Conservation (phyloP, 2,888 invertebrate species). For the Spatulosminthurus flaviceps region DNA sequence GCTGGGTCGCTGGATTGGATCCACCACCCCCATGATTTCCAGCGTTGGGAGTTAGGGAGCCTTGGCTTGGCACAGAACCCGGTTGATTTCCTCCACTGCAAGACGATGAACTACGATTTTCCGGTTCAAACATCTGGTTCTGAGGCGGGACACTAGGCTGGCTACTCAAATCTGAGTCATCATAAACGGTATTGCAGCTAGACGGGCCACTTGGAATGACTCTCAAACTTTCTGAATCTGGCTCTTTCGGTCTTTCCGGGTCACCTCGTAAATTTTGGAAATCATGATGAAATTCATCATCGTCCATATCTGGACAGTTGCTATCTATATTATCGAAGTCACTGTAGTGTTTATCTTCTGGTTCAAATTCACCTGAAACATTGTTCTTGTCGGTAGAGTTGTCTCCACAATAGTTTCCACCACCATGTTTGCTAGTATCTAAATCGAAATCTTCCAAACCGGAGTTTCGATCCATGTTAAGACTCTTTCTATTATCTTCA, state of each 20-base stretch:
- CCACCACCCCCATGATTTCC: not conserved
- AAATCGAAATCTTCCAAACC: constrained; percentile 55
- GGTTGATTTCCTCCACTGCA: constrained; percentile 56
- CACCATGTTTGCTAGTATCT: constrained; percentile 49
- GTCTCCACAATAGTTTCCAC: constrained; percentile 41
- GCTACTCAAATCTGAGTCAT: constrained; percentile 60
- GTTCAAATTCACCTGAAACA: constrained; percentile 22
- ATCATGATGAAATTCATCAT: constrained; percentile 56
- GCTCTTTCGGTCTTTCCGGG: constrained; percentile 61
- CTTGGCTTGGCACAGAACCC: not conserved
- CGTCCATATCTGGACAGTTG: constrained; percentile 26
- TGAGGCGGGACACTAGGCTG: constrained; percentile 62
- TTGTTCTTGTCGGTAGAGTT: constrained; percentile 18
- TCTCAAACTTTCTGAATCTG: constrained; percentile 62
- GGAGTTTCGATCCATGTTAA: constrained; percentile 44
- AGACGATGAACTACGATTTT: constrained; percentile 60
- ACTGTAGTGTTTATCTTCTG: constrained; percentile 41
- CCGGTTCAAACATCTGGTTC: constrained; percentile 46
- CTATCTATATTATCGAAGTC: constrained; percentile 43
- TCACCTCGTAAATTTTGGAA: constrained; percentile 62
- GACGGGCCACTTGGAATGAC: constrained; percentile 63
- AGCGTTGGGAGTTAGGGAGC: constrained; percentile 28
- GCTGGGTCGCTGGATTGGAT: not conserved
- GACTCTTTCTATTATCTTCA: not conserved
- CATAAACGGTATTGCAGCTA: constrained; percentile 63